Evolutionary conservation across 2,888 invertebrate genomes (phyloP).

Genomic region (Agonopterix subpropinquella): DNA sequence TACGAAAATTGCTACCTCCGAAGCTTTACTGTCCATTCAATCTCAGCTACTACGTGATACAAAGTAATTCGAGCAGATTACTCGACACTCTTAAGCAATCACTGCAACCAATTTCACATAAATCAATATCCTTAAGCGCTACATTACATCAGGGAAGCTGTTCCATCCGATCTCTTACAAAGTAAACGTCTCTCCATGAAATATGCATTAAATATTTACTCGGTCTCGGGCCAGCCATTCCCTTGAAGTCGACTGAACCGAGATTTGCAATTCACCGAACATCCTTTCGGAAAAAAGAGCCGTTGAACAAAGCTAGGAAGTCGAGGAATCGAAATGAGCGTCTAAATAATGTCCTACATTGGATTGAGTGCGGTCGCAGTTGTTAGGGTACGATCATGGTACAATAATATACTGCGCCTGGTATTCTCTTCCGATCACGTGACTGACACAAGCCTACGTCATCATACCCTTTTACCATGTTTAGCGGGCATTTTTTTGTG

Average conservation of each 20-base stretch:
- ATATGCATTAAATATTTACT: conserved; percentile 74
- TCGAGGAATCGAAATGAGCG: conserved; percentile 52
- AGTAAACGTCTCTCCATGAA: conserved; percentile 65
- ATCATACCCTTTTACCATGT: too few species aligned
- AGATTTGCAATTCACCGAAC: conserved; percentile 72
- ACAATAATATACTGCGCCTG: too few species aligned
- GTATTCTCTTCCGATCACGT: too few species aligned
- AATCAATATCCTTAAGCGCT: conserved; percentile 7
- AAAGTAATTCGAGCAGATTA: not conserved
- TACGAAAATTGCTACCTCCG: too few species aligned
- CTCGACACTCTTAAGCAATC: not conserved
- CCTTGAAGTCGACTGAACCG: conserved; percentile 63
- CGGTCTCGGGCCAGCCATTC: conserved; percentile 54
- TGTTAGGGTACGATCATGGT: not conserved
- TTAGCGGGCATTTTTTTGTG: too few species aligned
- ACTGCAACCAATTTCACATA: conserved; percentile 3
- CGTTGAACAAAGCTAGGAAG: conserved; percentile 51
- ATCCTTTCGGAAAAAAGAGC: conserved; percentile 62
- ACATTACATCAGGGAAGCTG: conserved; percentile 39
- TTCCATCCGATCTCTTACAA: conserved; percentile 59
- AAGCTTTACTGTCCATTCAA: too few species aligned
- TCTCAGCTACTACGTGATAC: too few species aligned
- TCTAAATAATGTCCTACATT: conserved; percentile 46
- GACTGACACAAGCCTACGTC: too few species aligned
- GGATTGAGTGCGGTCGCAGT: conserved; percentile 11